These are phyloP conservation scores for Ceratitis capitata DNA, from an alignment of 1,140 invertebrate genomes.

Conservation along the genomic window DNA sequence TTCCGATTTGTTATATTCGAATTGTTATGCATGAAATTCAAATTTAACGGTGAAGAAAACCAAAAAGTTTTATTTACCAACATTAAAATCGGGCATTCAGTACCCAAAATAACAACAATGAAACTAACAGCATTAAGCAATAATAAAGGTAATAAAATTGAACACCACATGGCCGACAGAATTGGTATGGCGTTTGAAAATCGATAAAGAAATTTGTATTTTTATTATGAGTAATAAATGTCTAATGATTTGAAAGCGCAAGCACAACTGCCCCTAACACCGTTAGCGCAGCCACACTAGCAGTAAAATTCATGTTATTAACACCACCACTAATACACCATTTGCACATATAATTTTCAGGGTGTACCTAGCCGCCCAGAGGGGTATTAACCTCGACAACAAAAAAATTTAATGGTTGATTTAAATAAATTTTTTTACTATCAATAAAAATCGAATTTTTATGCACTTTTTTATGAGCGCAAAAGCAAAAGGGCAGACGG, in stretches of 20 bases:
- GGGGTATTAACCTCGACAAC: background rate
- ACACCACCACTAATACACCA: background rate
- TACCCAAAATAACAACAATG: no score
- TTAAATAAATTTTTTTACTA: constrained; percentile 15
- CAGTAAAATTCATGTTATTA: background rate
- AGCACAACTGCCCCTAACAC: background rate
- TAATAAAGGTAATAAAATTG: background rate
- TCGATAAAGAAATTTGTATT: constrained; percentile 34
- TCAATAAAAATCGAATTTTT: constrained; percentile 10
- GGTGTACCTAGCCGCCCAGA: background rate
- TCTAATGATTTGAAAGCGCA: background rate
- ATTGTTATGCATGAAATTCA: background rate
- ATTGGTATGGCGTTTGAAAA: no score
- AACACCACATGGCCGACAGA: background rate
- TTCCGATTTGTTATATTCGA: no score
- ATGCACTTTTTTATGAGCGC: background rate
- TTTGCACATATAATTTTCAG: background rate
- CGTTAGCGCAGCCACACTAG: background rate
- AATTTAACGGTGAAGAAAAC: background rate
- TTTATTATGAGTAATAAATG: background rate
- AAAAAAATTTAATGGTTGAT: constrained; percentile 2
- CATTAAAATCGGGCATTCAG: background rate
- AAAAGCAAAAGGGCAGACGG: background rate
- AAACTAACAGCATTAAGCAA: background rate
- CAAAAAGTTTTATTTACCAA: background rate